Base-by-base conservation (phyloP, 1,140 invertebrate genomes). In the Muscidifurax raptorellus region DNA sequence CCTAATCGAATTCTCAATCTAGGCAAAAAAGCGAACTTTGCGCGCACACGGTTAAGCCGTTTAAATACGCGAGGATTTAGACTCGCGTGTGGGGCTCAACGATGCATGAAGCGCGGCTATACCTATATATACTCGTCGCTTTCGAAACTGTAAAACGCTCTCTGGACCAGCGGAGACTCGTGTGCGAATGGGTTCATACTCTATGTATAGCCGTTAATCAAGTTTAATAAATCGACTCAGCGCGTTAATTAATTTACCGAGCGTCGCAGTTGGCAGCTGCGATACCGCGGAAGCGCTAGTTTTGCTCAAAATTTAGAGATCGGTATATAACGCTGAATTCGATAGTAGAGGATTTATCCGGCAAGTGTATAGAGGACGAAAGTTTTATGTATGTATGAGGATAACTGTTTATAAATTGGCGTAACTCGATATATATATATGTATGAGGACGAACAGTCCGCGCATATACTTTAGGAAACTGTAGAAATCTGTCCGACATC, bases 1-100 rank as follows among this genome's bases (percentile, higher is more conserved):
- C 67, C 75, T 83, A 79, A 83, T 79, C 75, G 40, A 83, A 83
- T 79, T 71, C 66, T 28, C 40, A 36, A 83, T 83, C 82, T 83
- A 36, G 66, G 47, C 47, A 76, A 28, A 83, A 77, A 83, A 66
- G 32, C 32, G 52, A 67, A 44, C 25, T 15, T 13, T 2, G 18
- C 22, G 25, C 25, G 12, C 25, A 27, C 80, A 27, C 79, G 27
- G 71, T 74, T 82, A 82, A 82, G 32, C 67, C 18, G 47, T n/a
- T 15, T 27, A 18, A 40, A 40, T 32, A 3, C 64, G 77, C 22
- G n/a, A 12, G 22, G 22, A 22, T n/a, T 30, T 47, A 4, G 15
- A 12, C 40, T 25, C 59, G 22, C 22, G 66, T 44, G 66, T 25
- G 32, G n/a, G 10, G 44, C 47, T 66, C 25, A 44, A 1, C 3